Base-by-base conservation (phyloP, 2,888 invertebrate genomes). In the Ochropleura leucogaster region DNA sequence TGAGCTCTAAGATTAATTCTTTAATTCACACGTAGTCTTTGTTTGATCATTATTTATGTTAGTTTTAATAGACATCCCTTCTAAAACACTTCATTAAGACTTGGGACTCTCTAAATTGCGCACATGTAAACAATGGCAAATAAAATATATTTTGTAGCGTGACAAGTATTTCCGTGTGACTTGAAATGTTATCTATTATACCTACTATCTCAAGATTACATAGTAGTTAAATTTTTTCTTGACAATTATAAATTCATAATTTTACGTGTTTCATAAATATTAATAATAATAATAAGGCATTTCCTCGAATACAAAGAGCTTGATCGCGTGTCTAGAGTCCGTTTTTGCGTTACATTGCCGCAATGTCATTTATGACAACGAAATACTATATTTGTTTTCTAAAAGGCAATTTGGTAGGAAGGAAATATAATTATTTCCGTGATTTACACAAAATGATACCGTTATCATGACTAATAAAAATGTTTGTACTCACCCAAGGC, bases 401-500 rank as follows among this genome's bases (percentile, higher is more conserved):
- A 67, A 72, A 83, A 80, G 42, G 64, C 78, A 80, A 84, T 83
- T 80, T 68, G 63, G 66, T 78, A 74, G 44, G 65, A 70, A 84
- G 70, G 74, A 62, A 75, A 59, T 80, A 49, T 83, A 66, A 79
- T 76, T 64, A 76, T 71, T 67, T 81, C 59, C 66, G 53, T 77
- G 68, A 75, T 80, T 80, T 79, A 76, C 59, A 55, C 68, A 69
- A 68, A 71, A 68, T 66, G 53, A 68, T 70, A 72, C 55, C 59
- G 66, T 62, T 69, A 71, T 64, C 59, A 68, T 68, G 57, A 62
- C 9, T 71, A 73, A 68, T 44, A 53, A 53, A 57, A 59, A 55
- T 59, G n/a, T 53, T 57, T 67, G 14, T 57, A 72, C 96, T 94
- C 93, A 98, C 98, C 99, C 90, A 99, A 97, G 40, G 99, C 99